A percentile compares a stretch with the other conserved stretches of the same genome.
Conservation (phyloP, 2,113 vertebrate genomes). For the Gila orcuttii region DNA sequence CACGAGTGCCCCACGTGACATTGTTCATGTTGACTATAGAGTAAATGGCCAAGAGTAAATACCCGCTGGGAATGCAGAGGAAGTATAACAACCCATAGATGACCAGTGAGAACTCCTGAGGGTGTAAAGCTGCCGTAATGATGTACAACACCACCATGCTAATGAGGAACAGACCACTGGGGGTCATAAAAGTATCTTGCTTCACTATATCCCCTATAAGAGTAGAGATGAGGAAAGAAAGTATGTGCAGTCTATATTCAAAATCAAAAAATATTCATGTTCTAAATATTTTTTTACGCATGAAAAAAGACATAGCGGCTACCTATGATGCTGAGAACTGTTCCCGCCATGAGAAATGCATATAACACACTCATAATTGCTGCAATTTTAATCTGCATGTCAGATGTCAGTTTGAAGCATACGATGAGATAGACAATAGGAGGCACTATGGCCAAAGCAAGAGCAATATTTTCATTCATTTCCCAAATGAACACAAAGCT, state of each 20-base stretch:
- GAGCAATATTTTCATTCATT: neutral
- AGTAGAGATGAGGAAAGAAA: neutral
- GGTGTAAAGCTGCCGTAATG: conserved; percentile 62
- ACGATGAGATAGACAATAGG: conserved; percentile 65
- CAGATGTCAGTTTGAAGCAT: conserved; percentile 70
- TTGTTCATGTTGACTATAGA: conserved; percentile 70
- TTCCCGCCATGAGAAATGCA: conserved; percentile 66
- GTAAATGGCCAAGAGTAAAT: conserved; percentile 66
- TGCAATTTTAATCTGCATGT: conserved; percentile 69
- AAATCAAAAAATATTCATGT: neutral
- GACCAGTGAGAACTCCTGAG: conserved; percentile 63
- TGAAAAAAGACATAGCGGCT: conserved; percentile 2
- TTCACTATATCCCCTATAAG: conserved; percentile 57
- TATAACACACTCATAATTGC: conserved; percentile 64
- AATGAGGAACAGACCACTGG: conserved; percentile 64
- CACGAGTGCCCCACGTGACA: conserved; percentile 68
- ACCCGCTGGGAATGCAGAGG: conserved; percentile 67
- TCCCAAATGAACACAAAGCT: conserved; percentile 57
- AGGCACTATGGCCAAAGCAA: conserved; percentile 66
- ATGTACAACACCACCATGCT: conserved; percentile 56
- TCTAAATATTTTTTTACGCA: no score
- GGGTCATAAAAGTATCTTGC: conserved; percentile 63
- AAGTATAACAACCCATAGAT: conserved; percentile 66
- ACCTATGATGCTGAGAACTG: conserved; percentile 65
- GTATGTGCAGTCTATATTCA: neutral